Conservation (phyloP, 2,797 vertebrate species). For the Pangasius larnaudii region DNA sequence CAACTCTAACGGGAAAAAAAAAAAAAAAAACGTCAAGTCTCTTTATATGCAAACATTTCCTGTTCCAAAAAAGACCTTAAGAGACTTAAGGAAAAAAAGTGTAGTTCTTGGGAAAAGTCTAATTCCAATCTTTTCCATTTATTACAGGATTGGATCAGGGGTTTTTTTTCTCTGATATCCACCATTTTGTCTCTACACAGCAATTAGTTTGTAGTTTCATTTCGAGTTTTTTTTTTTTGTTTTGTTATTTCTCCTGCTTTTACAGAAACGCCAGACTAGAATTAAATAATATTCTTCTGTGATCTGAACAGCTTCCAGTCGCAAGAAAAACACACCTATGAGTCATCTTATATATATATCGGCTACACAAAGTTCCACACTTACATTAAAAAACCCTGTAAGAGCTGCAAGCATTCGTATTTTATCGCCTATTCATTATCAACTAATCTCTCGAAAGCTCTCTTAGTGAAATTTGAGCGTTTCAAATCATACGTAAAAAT, state of each 20-base stretch:
- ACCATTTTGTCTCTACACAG: background rate
- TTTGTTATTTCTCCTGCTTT: background rate
- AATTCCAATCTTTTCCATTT: background rate
- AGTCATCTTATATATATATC: background rate
- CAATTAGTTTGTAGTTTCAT: background rate
- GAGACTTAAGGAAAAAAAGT: background rate
- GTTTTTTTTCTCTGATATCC: too few species aligned
- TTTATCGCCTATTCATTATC: background rate
- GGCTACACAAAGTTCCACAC: background rate
- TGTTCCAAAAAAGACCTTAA: background rate
- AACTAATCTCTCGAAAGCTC: background rate
- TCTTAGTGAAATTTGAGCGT: background rate
- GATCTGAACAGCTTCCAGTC: background rate
- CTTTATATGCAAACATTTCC: background rate
- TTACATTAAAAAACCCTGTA: background rate
- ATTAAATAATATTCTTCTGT: background rate
- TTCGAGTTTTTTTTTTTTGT: background rate
- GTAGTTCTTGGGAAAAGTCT: too few species aligned
- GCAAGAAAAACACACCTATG: background rate
- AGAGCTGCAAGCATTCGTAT: background rate
- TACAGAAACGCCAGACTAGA: background rate
- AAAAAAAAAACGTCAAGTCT: background rate
- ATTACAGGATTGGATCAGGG: background rate
- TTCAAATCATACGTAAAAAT: background rate
- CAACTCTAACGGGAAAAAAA: background rate